Conservation (phyloP, 2,113 vertebrate species). For the Cyphomyrus plagiostoma region DNA sequence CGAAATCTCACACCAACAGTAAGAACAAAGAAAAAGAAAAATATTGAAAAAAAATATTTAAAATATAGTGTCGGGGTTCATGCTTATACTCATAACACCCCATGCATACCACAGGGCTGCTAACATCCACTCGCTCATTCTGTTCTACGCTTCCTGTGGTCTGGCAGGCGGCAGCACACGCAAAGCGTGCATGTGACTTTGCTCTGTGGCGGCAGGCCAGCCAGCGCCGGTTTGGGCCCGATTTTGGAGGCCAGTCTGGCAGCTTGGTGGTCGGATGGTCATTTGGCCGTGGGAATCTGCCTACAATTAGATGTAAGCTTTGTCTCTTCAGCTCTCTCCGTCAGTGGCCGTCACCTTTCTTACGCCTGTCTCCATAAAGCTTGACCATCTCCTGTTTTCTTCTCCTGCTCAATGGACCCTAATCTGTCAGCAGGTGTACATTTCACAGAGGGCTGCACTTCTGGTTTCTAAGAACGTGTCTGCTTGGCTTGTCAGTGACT, state of each 20-base stretch:
- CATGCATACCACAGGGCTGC: background rate
- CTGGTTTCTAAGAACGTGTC: background rate
- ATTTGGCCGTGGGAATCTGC: background rate
- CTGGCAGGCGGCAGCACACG: background rate
- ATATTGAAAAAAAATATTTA: background rate
- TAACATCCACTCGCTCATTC: background rate
- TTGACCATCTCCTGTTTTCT: background rate
- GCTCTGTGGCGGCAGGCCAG: background rate
- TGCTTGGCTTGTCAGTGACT: background rate
- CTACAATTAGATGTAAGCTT: background rate
- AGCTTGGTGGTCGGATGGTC: background rate
- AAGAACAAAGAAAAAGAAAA: background rate
- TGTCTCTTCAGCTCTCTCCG: background rate
- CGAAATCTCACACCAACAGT: background rate
- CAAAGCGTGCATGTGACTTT: background rate
- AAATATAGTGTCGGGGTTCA: background rate
- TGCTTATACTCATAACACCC: background rate
- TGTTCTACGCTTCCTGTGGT: background rate
- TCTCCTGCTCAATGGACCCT: background rate
- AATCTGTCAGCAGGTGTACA: background rate
- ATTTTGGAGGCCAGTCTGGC: background rate
- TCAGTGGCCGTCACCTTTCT: background rate
- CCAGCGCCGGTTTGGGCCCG: background rate
- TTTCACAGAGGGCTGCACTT: background rate
- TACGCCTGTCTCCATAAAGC: background rate